Conservation (phyloP, 2,113 vertebrate species). For the Sorex araneus region DNA sequence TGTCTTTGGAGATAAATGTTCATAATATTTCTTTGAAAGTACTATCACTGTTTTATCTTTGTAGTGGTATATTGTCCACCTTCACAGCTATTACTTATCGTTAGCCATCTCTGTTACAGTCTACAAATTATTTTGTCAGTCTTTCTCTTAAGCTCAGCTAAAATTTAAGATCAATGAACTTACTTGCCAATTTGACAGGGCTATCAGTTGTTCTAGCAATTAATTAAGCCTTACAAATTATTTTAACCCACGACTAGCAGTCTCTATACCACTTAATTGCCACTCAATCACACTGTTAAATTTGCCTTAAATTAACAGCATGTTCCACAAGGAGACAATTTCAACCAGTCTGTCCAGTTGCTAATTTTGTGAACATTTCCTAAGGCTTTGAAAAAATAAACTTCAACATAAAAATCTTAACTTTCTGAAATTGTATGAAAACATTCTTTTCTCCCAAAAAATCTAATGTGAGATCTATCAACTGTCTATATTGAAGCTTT, state of each 20-base stretch:
- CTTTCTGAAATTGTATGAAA: slow-evolving; percentile 64
- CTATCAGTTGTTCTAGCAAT: slow-evolving; percentile 82
- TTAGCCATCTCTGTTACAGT: slow-evolving; percentile 23
- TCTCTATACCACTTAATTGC: slow-evolving; percentile 79
- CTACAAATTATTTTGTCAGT: slow-evolving; percentile 78
- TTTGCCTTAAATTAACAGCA: slow-evolving; percentile 82
- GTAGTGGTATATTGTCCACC: slow-evolving; percentile 8
- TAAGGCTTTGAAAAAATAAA: slow-evolving; percentile 56
- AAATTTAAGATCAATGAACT: slow-evolving; percentile 87
- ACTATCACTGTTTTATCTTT: slow-evolving; percentile 28
- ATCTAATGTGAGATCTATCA: slow-evolving; percentile 67
- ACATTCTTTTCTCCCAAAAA: slow-evolving; percentile 78
- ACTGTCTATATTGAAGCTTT: slow-evolving; percentile 7
- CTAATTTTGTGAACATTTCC: slow-evolving; percentile 69
- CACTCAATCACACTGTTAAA: slow-evolving; percentile 80
- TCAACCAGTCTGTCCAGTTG: slow-evolving; percentile 60
- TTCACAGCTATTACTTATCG: slow-evolving; percentile 53
- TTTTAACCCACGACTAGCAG: slow-evolving; percentile 72
- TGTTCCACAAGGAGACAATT: slow-evolving; percentile 68
- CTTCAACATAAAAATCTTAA: slow-evolving; percentile 62
- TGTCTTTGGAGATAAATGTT: slow-evolving; percentile 37
- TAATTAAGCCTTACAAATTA: slow-evolving; percentile 85
- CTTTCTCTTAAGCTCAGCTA: slow-evolving; percentile 78
- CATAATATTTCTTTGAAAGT: slow-evolving; percentile 64
- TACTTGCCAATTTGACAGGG: slow-evolving; percentile 80